Conservation (phyloP, 1,140 invertebrate species). For the Drosophila santomea region DNA sequence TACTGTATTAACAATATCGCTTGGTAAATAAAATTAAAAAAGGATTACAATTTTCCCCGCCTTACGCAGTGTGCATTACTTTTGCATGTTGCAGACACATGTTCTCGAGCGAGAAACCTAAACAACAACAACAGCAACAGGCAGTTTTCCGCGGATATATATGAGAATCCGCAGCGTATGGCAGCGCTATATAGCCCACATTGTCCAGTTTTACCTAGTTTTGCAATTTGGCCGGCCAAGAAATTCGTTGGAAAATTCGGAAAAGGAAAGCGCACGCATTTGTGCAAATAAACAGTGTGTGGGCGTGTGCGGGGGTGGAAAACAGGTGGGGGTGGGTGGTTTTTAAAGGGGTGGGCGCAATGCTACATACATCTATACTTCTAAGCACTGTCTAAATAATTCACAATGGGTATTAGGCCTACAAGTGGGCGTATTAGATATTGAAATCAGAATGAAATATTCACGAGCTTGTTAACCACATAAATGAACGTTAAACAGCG, state of each 20-base stretch:
- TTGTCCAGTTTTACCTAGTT: constrained; percentile 59
- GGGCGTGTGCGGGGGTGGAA: constrained; percentile 13
- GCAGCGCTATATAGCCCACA: constrained; percentile 43
- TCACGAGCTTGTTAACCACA: background rate
- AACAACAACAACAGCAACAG: constrained; percentile 65
- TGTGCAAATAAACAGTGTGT: constrained; percentile 77
- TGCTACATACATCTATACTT: constrained; percentile 2
- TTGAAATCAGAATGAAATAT: constrained; percentile 1
- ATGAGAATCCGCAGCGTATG: constrained; percentile 29
- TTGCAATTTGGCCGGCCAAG: constrained; percentile 55
- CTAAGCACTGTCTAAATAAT: constrained; percentile 20
- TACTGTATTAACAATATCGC: too few relatives aligned
- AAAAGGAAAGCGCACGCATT: constrained; percentile 76
- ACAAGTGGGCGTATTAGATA: constrained; percentile 6
- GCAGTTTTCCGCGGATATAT: constrained; percentile 43
- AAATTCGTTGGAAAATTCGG: constrained; percentile 72
- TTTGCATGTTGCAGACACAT: constrained; percentile 83
- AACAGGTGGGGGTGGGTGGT: constrained; percentile 34
- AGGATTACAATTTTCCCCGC: background rate
- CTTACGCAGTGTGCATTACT: constrained; percentile 64
- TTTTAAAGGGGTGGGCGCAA: constrained; percentile 6
- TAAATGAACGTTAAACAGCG: background rate
- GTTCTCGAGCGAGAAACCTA: constrained; percentile 43
- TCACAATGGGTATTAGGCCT: constrained; percentile 9
- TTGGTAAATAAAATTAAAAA: background rate